phyloP scores from a whole-genome alignment of 2,888 invertebrate genomes.

The Limnephilus rhombicus region DNA sequence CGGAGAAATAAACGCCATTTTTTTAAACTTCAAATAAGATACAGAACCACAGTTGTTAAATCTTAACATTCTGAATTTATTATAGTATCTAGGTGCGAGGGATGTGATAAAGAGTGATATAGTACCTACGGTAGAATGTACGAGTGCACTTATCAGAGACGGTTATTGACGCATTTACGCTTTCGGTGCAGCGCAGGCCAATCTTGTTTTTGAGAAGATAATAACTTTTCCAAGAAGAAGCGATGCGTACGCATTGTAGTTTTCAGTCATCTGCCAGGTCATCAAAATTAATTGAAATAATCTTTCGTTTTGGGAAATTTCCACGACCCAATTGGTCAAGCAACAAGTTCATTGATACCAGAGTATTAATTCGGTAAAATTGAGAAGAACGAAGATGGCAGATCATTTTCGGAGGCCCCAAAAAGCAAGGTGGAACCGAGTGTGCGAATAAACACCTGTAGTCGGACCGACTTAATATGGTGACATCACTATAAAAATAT shows the following conservation, averaged over 20 bases:
- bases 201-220: background rate
- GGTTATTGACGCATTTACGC: background rate
- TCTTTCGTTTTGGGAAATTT: slow-evolving; percentile 18
- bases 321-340: background rate
- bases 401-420: background rate
- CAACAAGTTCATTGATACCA: slow-evolving; percentile 15
- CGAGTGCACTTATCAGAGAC: background rate
- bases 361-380: background rate
- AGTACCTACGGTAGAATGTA: background rate
- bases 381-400: background rate
- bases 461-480: background rate
- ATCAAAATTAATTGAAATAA: background rate
- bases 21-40: no score
- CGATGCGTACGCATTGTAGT: background rate
- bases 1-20: no score
- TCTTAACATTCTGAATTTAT: background rate
- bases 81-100: background rate
- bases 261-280: background rate
- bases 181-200: background rate
- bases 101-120: background rate
- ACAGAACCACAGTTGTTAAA: no score
- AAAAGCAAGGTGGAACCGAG: background rate
- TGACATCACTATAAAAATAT: slow-evolving; percentile 1
- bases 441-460: background rate
- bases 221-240: background rate